phyloP scores from a whole-genome alignment of 1,140 invertebrate genomes.

The Zophobas atratus region DNA sequence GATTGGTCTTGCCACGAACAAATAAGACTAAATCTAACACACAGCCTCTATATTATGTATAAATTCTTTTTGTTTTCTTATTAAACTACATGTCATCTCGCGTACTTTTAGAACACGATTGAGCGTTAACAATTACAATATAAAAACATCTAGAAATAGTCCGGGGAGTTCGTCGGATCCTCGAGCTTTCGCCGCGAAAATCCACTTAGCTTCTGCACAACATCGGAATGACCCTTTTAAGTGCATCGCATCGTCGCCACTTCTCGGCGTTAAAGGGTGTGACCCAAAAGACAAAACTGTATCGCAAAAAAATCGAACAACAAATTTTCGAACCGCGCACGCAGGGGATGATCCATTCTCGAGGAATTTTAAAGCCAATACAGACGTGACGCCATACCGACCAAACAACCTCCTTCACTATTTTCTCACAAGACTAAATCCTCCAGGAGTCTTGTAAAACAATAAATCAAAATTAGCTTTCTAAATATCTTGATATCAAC shows the following conservation, averaged over 20 bases:
- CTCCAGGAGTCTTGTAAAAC: too few species aligned
- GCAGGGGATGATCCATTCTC: too few species aligned
- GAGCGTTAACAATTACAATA: constrained; percentile 66
- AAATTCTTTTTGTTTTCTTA: constrained; percentile 58
- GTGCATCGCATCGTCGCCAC: constrained; percentile 49
- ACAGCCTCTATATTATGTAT: constrained; percentile 67
- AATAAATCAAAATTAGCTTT: too few species aligned
- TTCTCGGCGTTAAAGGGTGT: constrained; percentile 56
- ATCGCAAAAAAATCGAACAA: too few species aligned
- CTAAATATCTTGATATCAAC: too few species aligned
- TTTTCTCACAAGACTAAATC: too few species aligned
- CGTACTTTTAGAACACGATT: constrained; percentile 63
- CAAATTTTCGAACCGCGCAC: too few species aligned
- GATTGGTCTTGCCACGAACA: constrained; percentile 64
- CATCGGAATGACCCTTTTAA: constrained; percentile 51
- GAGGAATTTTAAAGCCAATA: too few species aligned
- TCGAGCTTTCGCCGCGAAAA: constrained; percentile 18
- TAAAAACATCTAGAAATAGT: constrained; percentile 65
- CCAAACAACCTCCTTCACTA: too few species aligned
- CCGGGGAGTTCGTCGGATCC: constrained; percentile 50
- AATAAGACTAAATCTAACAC: constrained; percentile 67
- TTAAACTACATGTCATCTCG: constrained; percentile 52
- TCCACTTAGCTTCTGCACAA: constrained; percentile 36
- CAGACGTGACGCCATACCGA: too few species aligned
- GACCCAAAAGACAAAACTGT: too few species aligned